Base-by-base conservation (phyloP, 2,888 invertebrate species). In the Agrotis puta region DNA sequence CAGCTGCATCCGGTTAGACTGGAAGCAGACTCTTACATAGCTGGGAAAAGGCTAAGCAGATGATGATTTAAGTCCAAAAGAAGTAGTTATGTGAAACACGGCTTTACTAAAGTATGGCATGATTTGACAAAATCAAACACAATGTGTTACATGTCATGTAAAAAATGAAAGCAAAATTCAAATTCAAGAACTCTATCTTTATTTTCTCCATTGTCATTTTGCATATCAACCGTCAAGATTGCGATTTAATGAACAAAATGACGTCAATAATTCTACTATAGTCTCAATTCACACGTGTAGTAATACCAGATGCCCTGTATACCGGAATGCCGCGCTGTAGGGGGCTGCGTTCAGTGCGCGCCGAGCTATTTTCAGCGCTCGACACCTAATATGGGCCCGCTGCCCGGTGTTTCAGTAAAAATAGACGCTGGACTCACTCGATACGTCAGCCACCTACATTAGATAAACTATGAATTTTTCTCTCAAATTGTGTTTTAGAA, bases 321-420 rank as follows among this genome's bases (percentile, higher is more conserved):
- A 70, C 67, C 63, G 69, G 76, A 84, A 88, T 87, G 85, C 82
- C 79, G 85, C 90, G 90, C 88, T 88, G 87, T 85, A 87, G 89
- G 90, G 92, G 92, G 90, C 90, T 88, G 88, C 86, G 88, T 81
- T 87, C 81, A 82, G 85, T 85, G 86, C 79, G 83, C 77, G 57
- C 67, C 39, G 68, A 84, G 89, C 85, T 96, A 96, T 96, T 96
- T 94, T 93, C 91, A 89, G 91, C 89, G 82, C 86, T 85, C 92
- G 94, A 84, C 92, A 90, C 96, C 96, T 93, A 95, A 96, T 96
- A 96, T 95, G 96, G 96, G 92, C 92, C 88, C 94, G 93, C 71
- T 92, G 95, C 94, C 94, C 92, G 91, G 92, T 90, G 90, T 92
- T 91, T 89, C 88, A 90, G 88, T 93, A 93, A 92, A 94, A 94